Evolutionary conservation across 2,888 invertebrate genomes (phyloP), one percentile per base, ranked within the genome.

Genomic region (Chrysopilus asiliformis): DNA sequence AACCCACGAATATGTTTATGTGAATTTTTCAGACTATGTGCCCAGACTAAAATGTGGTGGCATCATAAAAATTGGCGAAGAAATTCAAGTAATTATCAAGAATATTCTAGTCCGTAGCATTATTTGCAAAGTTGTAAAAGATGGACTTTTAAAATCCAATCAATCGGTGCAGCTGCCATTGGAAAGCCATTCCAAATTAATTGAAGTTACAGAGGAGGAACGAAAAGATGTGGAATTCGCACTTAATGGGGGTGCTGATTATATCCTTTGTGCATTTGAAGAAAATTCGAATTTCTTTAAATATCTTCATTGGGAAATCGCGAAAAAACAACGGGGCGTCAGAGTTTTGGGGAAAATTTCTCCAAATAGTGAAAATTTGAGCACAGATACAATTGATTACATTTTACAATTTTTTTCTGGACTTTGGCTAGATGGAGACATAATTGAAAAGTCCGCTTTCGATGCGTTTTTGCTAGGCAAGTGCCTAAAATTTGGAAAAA

Each of bases 291-390:
- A 34, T 17, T 22, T 39, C 2, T 31, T 30, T 9, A 20, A 37
- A 9, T 32, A 37, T 24, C 28, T 37, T 7, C 27, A 31, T 13
- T 39, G 39, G 39, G 25, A 32, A 8, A 34, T 39, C 26, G 36
- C 36, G 4, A 34, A 30, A 4, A 13, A 34, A 26, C 20, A 38
- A 16, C 13, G 33, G 20, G 14, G 29, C 15, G 28, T 39, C 19
- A 30, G 18, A 9, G 24, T 34, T 25, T 27, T 42, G 8, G 42
- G 36, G 4, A 39, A 36, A 36, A 31, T 42, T n/a, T 16, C 31
- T 9, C 20, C 15, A n/a, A n/a, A n/a, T 9, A 26, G 29, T 1
- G 14, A 29, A 7, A 24, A 31, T 26, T 2, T 16, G 5, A 22
- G 30, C 13, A 27, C 22, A 18, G 13, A n/a, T 4, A 32, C 37